A percentile compares a stretch with the other conserved stretches of the same genome.
Conservation (phyloP, 2,888 invertebrate species). For the Drosophila diplacantha region DNA sequence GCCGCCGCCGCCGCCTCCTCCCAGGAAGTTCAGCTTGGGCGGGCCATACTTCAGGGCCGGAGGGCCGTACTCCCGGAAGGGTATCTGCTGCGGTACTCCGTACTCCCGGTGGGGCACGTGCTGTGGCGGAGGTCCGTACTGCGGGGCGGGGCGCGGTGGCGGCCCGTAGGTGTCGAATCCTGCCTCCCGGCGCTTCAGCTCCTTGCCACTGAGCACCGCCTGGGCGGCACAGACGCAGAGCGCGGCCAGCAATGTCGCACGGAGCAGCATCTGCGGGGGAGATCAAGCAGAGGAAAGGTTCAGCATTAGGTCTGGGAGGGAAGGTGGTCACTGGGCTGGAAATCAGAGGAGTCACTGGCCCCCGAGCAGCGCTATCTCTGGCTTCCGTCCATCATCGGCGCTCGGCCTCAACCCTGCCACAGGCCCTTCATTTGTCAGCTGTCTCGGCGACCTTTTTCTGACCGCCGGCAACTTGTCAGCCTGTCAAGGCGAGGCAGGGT, state of each 20-base stretch:
- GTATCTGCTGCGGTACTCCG: slow-evolving; percentile 75
- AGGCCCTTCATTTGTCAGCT: slow-evolving; percentile 38
- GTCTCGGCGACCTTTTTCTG: slow-evolving; percentile 34
- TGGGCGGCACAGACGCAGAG: slow-evolving; percentile 47
- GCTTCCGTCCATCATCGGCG: slow-evolving; percentile 1
- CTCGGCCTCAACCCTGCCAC: slow-evolving; percentile 16
- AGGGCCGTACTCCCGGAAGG: slow-evolving; percentile 76
- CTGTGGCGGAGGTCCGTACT: slow-evolving; percentile 77
- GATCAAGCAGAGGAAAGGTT: neutral
- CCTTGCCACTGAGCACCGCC: slow-evolving; percentile 69
- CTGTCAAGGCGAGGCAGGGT: slow-evolving; percentile 25
- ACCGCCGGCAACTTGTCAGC: slow-evolving; percentile 24
- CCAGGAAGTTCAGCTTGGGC: slow-evolving; percentile 78
- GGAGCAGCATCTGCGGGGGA: slow-evolving; percentile 57
- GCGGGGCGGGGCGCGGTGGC: slow-evolving; percentile 79
- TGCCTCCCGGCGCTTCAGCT: slow-evolving; percentile 65
- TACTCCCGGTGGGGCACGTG: slow-evolving; percentile 80
- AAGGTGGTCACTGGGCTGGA: neutral
- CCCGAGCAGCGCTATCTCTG: slow-evolving; percentile 14
- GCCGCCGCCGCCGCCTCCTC: slow-evolving; percentile 77
- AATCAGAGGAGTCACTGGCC: neutral
- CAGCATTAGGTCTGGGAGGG: neutral
- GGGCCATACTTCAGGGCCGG: slow-evolving; percentile 78
- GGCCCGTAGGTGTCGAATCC: slow-evolving; percentile 79
- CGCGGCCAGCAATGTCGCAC: slow-evolving; percentile 55